A percentile compares a stretch with the other conserved stretches of the same genome.
Conservation (phyloP, 2,888 invertebrate species). For the Mesopsocus fuscifrons region DNA sequence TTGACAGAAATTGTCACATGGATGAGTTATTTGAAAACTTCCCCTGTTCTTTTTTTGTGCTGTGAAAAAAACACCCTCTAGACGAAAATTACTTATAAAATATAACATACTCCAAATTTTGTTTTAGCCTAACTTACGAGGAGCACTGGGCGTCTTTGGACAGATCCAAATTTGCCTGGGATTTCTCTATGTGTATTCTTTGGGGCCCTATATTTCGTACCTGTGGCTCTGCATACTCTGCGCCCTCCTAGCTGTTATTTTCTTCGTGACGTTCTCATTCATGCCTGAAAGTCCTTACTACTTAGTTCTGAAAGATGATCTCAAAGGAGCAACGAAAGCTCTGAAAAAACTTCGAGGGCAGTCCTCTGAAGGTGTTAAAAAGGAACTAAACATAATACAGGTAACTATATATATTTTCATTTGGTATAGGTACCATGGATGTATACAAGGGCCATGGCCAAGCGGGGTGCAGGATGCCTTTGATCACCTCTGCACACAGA, state of each 20-base stretch:
- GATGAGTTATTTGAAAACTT: too few relatives aligned
- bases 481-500: too few relatives aligned
- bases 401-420: too few relatives aligned
- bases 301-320: conserved; percentile 13
- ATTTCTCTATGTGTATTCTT: conserved; percentile 18
- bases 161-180: conserved; percentile 20
- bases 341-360: conserved; percentile 22
- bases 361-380: background rate
- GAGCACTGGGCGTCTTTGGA: conserved; percentile 26
- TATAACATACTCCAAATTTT: too few relatives aligned
- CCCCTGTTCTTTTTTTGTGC: too few relatives aligned
- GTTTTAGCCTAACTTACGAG: conserved; percentile 23
- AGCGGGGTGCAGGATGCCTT: too few relatives aligned
- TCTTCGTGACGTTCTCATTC: conserved; percentile 19
- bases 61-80: too few relatives aligned
- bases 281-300: conserved; percentile 15
- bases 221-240: conserved; percentile 18
- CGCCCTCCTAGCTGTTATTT: conserved; percentile 20
- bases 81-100: too few relatives aligned
- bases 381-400: conserved; percentile 20
- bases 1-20: too few relatives aligned
- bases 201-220: conserved; percentile 24
- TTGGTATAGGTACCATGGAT: too few relatives aligned
- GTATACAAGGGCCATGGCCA: too few relatives aligned
- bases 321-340: conserved; percentile 22